Evolutionary conservation across 2,888 invertebrate genomes (phyloP), one percentile per base, ranked within the genome.

Genomic region (Erynnis tages): DNA sequence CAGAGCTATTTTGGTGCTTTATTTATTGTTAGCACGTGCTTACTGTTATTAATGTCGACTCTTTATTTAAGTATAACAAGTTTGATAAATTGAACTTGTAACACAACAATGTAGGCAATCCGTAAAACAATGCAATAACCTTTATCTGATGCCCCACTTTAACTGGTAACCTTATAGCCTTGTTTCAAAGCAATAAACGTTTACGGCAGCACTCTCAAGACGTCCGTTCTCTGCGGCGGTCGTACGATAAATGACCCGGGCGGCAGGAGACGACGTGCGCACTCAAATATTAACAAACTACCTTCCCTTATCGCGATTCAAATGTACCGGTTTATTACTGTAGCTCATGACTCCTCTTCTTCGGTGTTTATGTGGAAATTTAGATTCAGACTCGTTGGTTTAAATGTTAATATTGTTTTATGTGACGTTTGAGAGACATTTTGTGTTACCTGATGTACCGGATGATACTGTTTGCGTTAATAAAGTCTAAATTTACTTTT

Each of bases 241-340:
- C 67, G 66, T 63, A 63, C 73, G 66, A 83, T 73, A 74, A 84
- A 85, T 81, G 84, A 72, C 70, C 69, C 64, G 64, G 44, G 61
- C 56, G 67, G 63, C 64, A 69, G 66, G 63, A 65, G 66, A 61
- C 68, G 85, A 82, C 82, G 73, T 58, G 67, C 66, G 59, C 68
- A 66, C 64, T 86, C 73, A 87, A 87, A 87, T 87, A 87, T 87
- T 87, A 77, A 86, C 82, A 73, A 82, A 85, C 76, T 80, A 79
- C 82, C 81, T 73, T 59, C 73, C 66, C 45, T 53, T 53, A 53
- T 45, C 44, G 45, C 53, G 53, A 58, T 58, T 54, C 57, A 57
- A 55, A 56, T 65, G 66, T 67, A 65, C 73, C 67, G 68, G 69
- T 73, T 76, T 76, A 76, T 71, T 66, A 66, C 66, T 56, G 66